These are phyloP conservation scores for Homalodisca vitripennis DNA, from an alignment of 1,140 invertebrate species.

Conservation along the genomic window DNA sequence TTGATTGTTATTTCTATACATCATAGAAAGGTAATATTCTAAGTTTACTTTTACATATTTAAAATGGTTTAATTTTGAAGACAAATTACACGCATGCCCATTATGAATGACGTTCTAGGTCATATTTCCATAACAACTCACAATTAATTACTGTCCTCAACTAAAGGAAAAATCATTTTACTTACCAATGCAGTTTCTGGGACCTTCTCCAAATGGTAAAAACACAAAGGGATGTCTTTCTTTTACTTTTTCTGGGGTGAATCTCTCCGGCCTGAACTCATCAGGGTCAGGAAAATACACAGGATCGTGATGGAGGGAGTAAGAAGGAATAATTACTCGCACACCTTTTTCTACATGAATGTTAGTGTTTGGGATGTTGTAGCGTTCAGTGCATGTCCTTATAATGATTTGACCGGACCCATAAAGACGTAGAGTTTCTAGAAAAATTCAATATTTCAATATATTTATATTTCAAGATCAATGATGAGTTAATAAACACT, in stretches of 20 bases:
- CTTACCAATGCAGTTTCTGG: constrained; percentile 61
- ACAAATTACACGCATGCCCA: no score
- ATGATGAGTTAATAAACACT: background rate
- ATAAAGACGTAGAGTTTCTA: constrained; percentile 43
- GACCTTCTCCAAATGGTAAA: constrained; percentile 63
- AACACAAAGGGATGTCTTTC: constrained; percentile 49
- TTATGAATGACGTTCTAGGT: no score
- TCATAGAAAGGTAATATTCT: no score
- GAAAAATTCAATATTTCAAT: constrained; percentile 16
- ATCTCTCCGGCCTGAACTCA: constrained; percentile 72
- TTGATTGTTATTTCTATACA: no score
- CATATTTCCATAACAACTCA: no score
- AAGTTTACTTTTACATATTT: no score
- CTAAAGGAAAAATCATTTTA: no score
- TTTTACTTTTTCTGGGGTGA: constrained; percentile 52
- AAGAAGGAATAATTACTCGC: constrained; percentile 55
- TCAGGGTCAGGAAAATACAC: constrained; percentile 67
- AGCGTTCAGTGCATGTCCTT: constrained; percentile 31
- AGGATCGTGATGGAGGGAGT: constrained; percentile 61
- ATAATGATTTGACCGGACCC: constrained; percentile 29
- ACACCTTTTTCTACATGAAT: constrained; percentile 52
- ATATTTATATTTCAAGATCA: background rate
- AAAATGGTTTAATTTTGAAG: no score
- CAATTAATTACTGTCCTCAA: no score
- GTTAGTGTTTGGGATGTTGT: constrained; percentile 28